Base-by-base conservation (phyloP, 2,797 vertebrate species). In the Takifugu rubripes region DNA sequence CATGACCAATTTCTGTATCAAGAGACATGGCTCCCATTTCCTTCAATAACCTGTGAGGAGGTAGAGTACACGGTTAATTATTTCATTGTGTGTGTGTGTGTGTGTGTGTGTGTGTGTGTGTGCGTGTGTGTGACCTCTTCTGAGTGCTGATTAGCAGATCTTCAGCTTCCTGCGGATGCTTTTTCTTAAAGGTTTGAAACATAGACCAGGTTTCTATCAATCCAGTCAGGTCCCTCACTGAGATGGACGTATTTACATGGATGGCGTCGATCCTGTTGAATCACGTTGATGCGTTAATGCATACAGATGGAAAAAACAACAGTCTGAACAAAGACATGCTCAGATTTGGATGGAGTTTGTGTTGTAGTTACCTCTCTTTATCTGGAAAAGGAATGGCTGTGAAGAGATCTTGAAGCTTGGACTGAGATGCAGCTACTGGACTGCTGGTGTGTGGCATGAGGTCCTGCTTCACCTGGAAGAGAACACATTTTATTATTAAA, bases 381-480 rank as follows among this genome's bases (percentile, higher is more conserved):
- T 91, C 89, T 49, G 85, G 70, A 65, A 85, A 92, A 2, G 86
- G 68, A 46, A 92, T 89, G 51, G 83, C 85, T 56, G 72, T 56
- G 69, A 84, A 90, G 42, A 91, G 58, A 3, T 57, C 60, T 3
- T 83, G 56, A 52, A 91, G 78, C 31, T 77, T 87, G 46, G 12
- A 56, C 1, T 81, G 70, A 46, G 61, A 2, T 2, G 52, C 21
- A 11, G 29, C 47, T 7, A 86, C 70, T 27, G 1, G 77, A 15
- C n/a, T 58, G 62, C 52, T 84, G 0, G 75, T 75, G 73, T 87
- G 82, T 0, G 85, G 87, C 21, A 8, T 12, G 68, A 90, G 58
- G 44, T 12, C 8, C 21, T 79, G 64, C 42, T 9, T 14, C 9
- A 15, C 27, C 49, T 51, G 15, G 16, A 46, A 21, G 17, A 12